Conservation (phyloP, 2,113 vertebrate genomes). For the Barbus barbus region DNA sequence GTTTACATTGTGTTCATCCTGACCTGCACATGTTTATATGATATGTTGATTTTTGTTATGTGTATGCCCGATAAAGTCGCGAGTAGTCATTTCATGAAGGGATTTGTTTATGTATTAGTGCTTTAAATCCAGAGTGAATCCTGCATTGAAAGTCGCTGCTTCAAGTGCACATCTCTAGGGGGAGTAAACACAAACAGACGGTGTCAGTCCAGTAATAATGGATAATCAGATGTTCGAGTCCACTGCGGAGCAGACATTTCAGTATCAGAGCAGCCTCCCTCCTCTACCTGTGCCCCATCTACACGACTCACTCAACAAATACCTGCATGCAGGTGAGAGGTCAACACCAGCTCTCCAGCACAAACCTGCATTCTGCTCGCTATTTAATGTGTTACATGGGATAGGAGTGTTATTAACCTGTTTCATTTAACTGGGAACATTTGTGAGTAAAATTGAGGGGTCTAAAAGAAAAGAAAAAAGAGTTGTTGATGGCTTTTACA, state of each 20-base stretch:
- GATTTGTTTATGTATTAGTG: too few relatives aligned
- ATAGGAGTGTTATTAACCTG: neutral
- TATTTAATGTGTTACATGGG: neutral
- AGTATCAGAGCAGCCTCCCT: constrained; percentile 87
- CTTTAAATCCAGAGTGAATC: neutral
- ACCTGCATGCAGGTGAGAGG: constrained; percentile 86
- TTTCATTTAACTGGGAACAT: neutral
- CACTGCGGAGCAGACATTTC: constrained; percentile 84
- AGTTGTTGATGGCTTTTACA: neutral
- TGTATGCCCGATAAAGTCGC: too few relatives aligned
- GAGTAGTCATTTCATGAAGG: too few relatives aligned
- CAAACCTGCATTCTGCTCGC: neutral
- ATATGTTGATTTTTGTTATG: too few relatives aligned
- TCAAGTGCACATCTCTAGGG: neutral
- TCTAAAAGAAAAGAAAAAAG: too few relatives aligned
- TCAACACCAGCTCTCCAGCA: neutral
- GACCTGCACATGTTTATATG: too few relatives aligned
- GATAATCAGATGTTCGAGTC: constrained; percentile 77
- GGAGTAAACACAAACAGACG: neutral
- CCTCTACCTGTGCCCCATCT: constrained; percentile 86
- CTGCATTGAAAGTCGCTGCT: neutral
- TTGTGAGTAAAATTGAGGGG: neutral
- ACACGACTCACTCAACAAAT: constrained; percentile 85
- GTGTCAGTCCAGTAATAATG: too few relatives aligned
- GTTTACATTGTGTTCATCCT: too few relatives aligned